Evolutionary conservation across 2,113 vertebrate species (phyloP).

Genomic region (Catharus minimus): DNA sequence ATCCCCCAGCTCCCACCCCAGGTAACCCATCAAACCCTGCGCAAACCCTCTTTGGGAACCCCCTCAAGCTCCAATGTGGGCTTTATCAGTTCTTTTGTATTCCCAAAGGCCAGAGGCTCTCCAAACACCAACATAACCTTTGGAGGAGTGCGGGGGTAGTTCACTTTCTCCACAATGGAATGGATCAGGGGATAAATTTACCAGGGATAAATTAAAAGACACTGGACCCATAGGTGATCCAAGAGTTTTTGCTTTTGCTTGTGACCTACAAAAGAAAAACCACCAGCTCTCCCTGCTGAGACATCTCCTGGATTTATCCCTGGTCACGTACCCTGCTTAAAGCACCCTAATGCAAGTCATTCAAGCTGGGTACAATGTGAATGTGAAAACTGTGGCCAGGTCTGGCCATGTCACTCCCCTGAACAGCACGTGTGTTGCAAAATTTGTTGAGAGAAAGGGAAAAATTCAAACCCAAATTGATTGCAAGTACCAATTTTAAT

Average conservation of each 20-base stretch:
- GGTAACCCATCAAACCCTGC: too few relatives aligned
- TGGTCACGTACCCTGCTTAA: neutral
- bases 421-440: neutral
- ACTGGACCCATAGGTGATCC: too few relatives aligned
- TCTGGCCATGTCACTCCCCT: neutral
- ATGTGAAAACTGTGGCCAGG: neutral
- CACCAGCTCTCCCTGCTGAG: neutral
- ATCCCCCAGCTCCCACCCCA: too few relatives aligned
- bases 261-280: neutral
- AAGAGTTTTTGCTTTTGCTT: neutral
- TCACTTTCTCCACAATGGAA: too few relatives aligned
- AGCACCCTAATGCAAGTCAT: neutral
- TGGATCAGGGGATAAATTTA: too few relatives aligned
- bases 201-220: neutral
- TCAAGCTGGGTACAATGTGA: neutral
- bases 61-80: too few relatives aligned
- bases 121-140: too few relatives aligned
- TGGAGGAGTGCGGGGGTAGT: too few relatives aligned
- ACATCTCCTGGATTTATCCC: neutral
- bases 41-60: too few relatives aligned
- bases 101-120: too few relatives aligned
- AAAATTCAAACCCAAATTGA: neutral
- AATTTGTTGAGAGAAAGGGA: too few relatives aligned
- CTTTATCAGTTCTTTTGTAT: too few relatives aligned
- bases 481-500: neutral